Base-by-base conservation (phyloP, 1,140 invertebrate species). In the Teleogryllus occipitalis region DNA sequence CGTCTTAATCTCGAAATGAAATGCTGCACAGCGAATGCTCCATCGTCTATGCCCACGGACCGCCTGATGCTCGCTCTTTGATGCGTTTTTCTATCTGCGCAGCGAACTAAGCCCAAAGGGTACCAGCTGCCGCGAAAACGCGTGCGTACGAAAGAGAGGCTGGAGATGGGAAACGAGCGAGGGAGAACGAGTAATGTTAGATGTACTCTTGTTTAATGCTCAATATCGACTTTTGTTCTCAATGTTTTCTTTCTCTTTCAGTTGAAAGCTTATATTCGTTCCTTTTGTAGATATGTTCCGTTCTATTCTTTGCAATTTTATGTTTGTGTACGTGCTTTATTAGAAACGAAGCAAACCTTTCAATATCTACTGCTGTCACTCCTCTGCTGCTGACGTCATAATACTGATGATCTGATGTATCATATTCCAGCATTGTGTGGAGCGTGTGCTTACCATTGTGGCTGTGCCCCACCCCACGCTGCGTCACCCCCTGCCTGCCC, bases 371-470 rank as follows among this genome's bases (percentile, higher is more conserved):
- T 65, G 54, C 54, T 65, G 54, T 65, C 54, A 65, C 54, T 65
- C 54, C 54, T 65, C 54, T 65, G 10, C 54, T 65, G 54, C 54
- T 65, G 54, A 65, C 54, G 54, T 65, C 54, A 65, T 65, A 65
- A 65, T 65, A 65, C 54, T 65, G 54, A 65, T 65, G 54, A 65
- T 65, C 54, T 65, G 54, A 65, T 65, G 54, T 65, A 65, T 65
- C 54, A 65, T 65, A 65, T 65, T 65, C 54, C 18, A 14, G 54
- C 18, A 65, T 65, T 65, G 54, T 65, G 54, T 65, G 54, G 54
- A 10, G 54, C 54, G 54, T 65, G 54, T 18, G 54, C 54, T 65
- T 65, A 65, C 54, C 54, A 65, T 65, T 65, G 54, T 65, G 54
- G 54, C 54, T 2, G 54, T 18, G 54, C 54, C 18, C 54, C 54